Percentiles rank a stretch among this genome's conserved stretches.
Evolutionary conservation across 1,140 invertebrate genomes (phyloP).

Genomic region (Bombyx mandarina): DNA sequence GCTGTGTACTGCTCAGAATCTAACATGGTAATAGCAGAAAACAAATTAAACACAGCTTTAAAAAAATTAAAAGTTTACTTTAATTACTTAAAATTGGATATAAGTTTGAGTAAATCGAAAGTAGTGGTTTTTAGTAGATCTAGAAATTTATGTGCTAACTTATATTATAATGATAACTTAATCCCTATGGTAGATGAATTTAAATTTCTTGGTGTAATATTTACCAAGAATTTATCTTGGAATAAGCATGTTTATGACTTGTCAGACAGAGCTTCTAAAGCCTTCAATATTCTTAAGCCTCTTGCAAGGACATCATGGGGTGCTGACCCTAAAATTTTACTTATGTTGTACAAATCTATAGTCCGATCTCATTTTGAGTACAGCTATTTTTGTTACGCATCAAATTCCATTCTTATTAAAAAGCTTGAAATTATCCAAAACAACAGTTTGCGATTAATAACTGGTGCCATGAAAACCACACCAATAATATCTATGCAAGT

Average conservation of each 20-base stretch:
- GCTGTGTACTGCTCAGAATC: conserved; percentile 9
- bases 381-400: not conserved
- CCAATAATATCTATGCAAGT: too few relatives aligned
- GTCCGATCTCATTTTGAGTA: not conserved
- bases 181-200: conserved; percentile 4
- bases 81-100: conserved; percentile 8
- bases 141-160: not conserved
- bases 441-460: not conserved
- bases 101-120: conserved; percentile 11
- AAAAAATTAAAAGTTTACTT: conserved; percentile 10
- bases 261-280: not conserved
- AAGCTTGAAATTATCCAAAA: not conserved
- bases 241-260: conserved; percentile 11
- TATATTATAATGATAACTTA: conserved; percentile 5
- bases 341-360: not conserved
- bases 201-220: conserved; percentile 16
- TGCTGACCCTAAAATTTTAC: too few relatives aligned
- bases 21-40: not conserved
- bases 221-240: conserved; percentile 16
- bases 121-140: conserved; percentile 11
- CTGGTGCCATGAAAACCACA: not conserved
- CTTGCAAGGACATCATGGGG: too few relatives aligned
- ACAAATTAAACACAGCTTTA: conserved; percentile 6
- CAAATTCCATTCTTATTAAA: not conserved
- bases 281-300: not conserved